A percentile compares a stretch with the other conserved stretches of the same genome.
These are phyloP conservation scores for Leucophenga montana DNA, from an alignment of 2,888 invertebrate genomes.

Conservation along the genomic window DNA sequence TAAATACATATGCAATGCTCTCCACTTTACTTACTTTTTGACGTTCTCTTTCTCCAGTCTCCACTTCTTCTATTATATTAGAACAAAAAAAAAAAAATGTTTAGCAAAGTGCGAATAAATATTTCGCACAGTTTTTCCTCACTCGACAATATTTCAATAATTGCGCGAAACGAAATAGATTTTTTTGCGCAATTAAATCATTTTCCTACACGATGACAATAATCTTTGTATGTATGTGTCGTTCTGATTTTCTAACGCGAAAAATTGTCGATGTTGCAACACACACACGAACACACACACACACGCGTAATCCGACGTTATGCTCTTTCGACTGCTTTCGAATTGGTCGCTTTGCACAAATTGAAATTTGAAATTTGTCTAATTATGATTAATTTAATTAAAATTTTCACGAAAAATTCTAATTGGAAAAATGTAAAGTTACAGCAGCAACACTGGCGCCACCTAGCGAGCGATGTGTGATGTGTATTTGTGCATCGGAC, in stretches of 20 bases:
- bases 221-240: neutral
- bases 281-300: neutral
- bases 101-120: constrained; percentile 61
- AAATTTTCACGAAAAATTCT: constrained; percentile 27
- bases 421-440: constrained; percentile 29
- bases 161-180: neutral
- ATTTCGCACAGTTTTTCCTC: constrained; percentile 35
- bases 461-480: too few relatives aligned
- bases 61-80: constrained; percentile 23
- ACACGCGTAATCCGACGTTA: too few relatives aligned
- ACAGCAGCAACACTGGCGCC: constrained; percentile 18
- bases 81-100: constrained; percentile 53
- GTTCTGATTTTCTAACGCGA: neutral
- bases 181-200: constrained; percentile 12
- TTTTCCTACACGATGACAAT: constrained; percentile 6
- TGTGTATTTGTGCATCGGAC: too few relatives aligned
- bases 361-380: neutral
- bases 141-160: constrained; percentile 10
- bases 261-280: neutral
- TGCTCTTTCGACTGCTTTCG: neutral
- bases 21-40: constrained; percentile 9
- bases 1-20: neutral
- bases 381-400: constrained; percentile 9
- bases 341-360: neutral
- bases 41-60: constrained; percentile 24